A percentile compares a stretch with the other conserved stretches of the same genome.
Evolutionary conservation across 64 coral and sea anemone genomes (phyloP).

Genomic region (Porites lutea): DNA sequence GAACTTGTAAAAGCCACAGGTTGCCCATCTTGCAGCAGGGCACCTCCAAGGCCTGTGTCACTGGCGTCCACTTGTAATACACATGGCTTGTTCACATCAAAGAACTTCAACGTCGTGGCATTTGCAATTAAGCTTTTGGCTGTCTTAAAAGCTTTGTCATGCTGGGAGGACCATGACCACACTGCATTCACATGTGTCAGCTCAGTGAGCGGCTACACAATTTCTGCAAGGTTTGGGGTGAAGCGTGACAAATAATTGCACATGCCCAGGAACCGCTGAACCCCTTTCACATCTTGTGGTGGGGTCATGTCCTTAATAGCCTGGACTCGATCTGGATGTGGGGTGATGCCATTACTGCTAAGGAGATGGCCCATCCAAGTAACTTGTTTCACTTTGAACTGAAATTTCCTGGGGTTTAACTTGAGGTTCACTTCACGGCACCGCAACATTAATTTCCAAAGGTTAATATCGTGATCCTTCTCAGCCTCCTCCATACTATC

Average conservation of each 20-base stretch:
- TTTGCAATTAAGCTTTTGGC: constrained; percentile 20
- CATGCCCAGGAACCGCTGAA: constrained; percentile 54
- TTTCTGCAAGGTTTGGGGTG: not conserved
- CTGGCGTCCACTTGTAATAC: not conserved
- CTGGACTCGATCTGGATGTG: constrained; percentile 56
- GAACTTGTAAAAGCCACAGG: constrained; percentile 51
- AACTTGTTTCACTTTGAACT: constrained; percentile 60
- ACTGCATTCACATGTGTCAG: constrained; percentile 29
- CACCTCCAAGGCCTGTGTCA: constrained; percentile 63
- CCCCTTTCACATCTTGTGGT: constrained; percentile 61
- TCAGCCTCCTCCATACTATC: constrained; percentile 59
- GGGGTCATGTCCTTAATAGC: constrained; percentile 48
- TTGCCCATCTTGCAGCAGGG: constrained; percentile 30
- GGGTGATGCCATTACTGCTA: constrained; percentile 16
- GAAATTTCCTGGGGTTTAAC: constrained; percentile 59
- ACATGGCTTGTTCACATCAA: too few species aligned
- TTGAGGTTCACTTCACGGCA: constrained; percentile 54
- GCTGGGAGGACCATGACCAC: constrained; percentile 42
- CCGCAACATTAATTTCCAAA: constrained; percentile 61
- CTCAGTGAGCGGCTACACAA: constrained; percentile 30
- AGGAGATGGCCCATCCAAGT: constrained; percentile 48
- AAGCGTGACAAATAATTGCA: constrained; percentile 36
- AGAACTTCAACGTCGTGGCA: not conserved
- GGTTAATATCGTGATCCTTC: constrained; percentile 54
- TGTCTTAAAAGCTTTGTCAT: constrained; percentile 1